A percentile compares a stretch with the other conserved stretches of the same genome.
Conservation (phyloP, 2,888 invertebrate genomes). For the Taphrorychus bicolor region DNA sequence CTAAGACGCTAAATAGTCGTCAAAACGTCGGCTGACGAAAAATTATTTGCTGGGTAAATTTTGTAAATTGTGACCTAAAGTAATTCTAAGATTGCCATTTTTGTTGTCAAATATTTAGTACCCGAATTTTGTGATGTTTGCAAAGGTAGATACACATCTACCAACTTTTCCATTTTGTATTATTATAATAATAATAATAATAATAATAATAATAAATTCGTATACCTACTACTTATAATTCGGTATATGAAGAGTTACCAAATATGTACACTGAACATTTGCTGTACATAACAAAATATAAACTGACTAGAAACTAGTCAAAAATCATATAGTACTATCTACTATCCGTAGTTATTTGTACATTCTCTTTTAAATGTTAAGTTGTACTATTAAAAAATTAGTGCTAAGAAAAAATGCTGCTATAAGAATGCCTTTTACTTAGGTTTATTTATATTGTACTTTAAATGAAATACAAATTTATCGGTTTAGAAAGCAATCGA, state of each 20-base stretch:
- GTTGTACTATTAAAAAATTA: conserved; percentile 17
- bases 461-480: conserved; percentile 22
- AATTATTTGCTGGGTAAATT: too few species aligned
- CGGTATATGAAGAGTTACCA: conserved; percentile 60
- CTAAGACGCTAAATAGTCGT: too few species aligned
- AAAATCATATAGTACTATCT: conserved; percentile 43
- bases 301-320: conserved; percentile 60
- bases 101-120: conserved; percentile 46
- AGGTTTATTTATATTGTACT: conserved; percentile 33
- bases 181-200: conserved; percentile 9
- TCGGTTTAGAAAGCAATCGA: conserved; percentile 32
- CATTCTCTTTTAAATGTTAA: conserved; percentile 19
- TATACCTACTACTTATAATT: conserved; percentile 27
- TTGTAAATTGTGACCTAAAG: neutral
- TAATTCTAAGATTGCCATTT: conserved; percentile 54
- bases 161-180: neutral
- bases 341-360: conserved; percentile 31
- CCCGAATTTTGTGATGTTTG: conserved; percentile 58
- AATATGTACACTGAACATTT: conserved; percentile 59
- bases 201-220: conserved; percentile 22
- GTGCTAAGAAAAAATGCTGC: conserved; percentile 19
- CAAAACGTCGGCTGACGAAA: too few species aligned
- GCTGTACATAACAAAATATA: conserved; percentile 54
- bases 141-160: too few species aligned
- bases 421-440: conserved; percentile 33